These are phyloP conservation scores for Cacatua alba DNA, from an alignment of 2,113 vertebrate species.

Conservation along the genomic window DNA sequence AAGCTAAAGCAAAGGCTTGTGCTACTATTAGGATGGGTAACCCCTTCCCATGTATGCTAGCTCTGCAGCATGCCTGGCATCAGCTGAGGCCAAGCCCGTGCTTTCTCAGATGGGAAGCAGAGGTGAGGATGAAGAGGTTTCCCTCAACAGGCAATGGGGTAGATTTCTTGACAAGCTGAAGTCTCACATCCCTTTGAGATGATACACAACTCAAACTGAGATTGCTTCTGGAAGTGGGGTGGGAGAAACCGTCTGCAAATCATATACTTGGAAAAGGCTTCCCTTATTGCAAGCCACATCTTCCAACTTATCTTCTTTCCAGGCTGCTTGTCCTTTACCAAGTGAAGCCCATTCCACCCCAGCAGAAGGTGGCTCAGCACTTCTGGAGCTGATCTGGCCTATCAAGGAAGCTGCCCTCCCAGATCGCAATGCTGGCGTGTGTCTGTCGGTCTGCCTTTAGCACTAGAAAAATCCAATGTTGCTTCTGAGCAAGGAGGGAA, in stretches of 20 bases:
- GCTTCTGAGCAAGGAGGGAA: neutral
- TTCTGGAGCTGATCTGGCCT: neutral
- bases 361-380: neutral
- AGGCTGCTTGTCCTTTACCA: neutral
- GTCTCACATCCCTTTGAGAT: neutral
- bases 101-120: neutral
- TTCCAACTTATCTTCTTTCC: neutral
- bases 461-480: neutral
- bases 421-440: neutral
- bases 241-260: neutral
- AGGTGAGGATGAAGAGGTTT: neutral
- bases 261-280: neutral
- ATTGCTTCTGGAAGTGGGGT: neutral
- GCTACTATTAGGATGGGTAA: neutral
- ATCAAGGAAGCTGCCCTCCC: neutral
- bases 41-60: fast-evolving
- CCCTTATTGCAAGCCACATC: neutral
- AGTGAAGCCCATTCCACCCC: neutral
- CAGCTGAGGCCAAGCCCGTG: neutral
- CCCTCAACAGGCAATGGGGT: neutral
- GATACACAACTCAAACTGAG: neutral
- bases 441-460: neutral
- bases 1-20: neutral
- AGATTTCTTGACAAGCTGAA: neutral
- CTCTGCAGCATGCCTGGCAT: neutral